These are phyloP conservation scores for Gambusia yucatana DNA, from an alignment of 2,797 vertebrate genomes.

Conservation along the genomic window DNA sequence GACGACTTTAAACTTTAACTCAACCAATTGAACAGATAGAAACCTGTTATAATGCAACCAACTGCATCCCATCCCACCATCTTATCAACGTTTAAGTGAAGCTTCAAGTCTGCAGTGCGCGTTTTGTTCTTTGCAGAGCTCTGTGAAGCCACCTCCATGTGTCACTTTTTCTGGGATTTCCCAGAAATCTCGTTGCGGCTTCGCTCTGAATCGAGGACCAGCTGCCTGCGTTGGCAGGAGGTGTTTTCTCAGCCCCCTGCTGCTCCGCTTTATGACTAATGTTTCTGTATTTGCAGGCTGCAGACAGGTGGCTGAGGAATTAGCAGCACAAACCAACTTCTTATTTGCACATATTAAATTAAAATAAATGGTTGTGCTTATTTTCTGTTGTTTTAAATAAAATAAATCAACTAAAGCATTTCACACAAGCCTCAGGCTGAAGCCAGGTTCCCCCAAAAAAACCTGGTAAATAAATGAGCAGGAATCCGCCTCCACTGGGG, in stretches of 20 bases:
- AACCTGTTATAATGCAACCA: neutral
- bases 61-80: neutral
- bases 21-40: neutral
- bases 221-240: slow-evolving; percentile 59
- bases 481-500: slow-evolving; percentile 68
- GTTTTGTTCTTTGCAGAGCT: neutral
- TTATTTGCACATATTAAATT: neutral
- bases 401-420: slow-evolving; percentile 12
- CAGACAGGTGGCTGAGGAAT: neutral
- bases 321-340: neutral
- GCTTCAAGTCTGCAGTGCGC: neutral
- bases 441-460: slow-evolving; percentile 57
- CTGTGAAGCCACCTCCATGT: neutral
- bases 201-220: slow-evolving; percentile 38
- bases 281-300: slow-evolving; percentile 26
- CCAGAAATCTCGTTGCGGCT: slow-evolving; percentile 35
- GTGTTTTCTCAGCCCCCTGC: slow-evolving; percentile 55
- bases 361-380: neutral
- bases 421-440: slow-evolving; percentile 39
- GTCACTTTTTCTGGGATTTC: slow-evolving; percentile 36
- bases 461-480: slow-evolving; percentile 82
- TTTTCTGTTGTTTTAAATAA: neutral
- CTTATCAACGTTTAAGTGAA: neutral
- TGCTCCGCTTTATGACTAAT: slow-evolving; percentile 11
- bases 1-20: neutral